These are phyloP conservation scores for Ptychadena robeensis DNA, from an alignment of 2,797 vertebrate species.

Conservation along the genomic window DNA sequence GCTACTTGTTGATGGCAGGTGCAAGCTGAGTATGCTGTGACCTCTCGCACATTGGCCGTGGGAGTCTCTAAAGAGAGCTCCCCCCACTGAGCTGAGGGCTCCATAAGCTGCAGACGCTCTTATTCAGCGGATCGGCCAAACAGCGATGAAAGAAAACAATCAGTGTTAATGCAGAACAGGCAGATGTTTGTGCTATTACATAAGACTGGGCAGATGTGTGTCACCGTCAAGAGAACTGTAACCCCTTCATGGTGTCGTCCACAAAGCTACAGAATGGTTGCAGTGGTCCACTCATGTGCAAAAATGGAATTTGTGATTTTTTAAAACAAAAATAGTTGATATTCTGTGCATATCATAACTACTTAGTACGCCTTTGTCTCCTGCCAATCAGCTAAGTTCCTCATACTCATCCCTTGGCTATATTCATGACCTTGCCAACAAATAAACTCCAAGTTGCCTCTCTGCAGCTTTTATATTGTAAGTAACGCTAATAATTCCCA, in stretches of 20 bases:
- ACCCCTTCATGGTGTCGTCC: conserved; percentile 11
- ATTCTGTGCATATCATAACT: not conserved
- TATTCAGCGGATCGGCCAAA: conserved; percentile 45
- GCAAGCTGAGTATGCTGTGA: conserved; percentile 38
- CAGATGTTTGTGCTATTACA: conserved; percentile 66
- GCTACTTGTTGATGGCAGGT: conserved; percentile 31
- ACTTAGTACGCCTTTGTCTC: too few relatives aligned
- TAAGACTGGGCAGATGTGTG: conserved; percentile 59
- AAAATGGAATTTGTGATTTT: not conserved
- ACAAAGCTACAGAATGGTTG: not conserved
- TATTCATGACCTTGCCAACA: too few relatives aligned
- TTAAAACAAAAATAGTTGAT: not conserved
- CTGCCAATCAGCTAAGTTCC: too few relatives aligned
- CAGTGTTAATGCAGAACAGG: conserved; percentile 67
- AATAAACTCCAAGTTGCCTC: too few relatives aligned
- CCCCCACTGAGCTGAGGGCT: conserved; percentile 18
- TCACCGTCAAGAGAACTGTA: conserved; percentile 58
- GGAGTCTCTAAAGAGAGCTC: conserved; percentile 7
- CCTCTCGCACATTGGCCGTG: conserved; percentile 28
- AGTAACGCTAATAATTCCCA: too few relatives aligned
- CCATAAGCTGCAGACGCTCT: conserved; percentile 35
- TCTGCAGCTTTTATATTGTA: too few relatives aligned
- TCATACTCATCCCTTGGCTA: too few relatives aligned
- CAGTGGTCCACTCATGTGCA: not conserved
- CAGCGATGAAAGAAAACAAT: conserved; percentile 58